A percentile compares a stretch with the other conserved stretches of the same genome.
Conservation (phyloP, 2,113 vertebrate species). For the Speoplatyrhinus poulsoni region DNA sequence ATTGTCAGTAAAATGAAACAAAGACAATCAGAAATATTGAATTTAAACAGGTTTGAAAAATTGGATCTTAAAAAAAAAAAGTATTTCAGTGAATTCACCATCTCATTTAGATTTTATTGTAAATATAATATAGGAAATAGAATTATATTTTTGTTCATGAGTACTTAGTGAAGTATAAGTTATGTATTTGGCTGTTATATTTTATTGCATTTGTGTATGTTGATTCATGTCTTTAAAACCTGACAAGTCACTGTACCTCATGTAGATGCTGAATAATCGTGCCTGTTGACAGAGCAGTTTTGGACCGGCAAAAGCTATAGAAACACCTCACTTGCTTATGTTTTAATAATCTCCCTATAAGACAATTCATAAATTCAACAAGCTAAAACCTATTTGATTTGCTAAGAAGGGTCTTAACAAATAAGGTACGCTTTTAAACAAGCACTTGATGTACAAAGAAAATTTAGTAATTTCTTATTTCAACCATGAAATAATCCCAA, state of each 20-base stretch:
- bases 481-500: conserved; percentile 49
- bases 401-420: conserved; percentile 19
- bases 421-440: conserved; percentile 53
- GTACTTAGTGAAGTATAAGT: conserved; percentile 93
- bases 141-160: conserved; percentile 96
- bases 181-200: conserved; percentile 88
- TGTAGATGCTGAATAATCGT: conserved; percentile 83
- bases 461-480: conserved; percentile 27
- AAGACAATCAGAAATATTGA: conserved; percentile 87
- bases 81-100: conserved; percentile 82
- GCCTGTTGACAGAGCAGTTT: conserved; percentile 71
- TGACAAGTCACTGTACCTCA: conserved; percentile 91
- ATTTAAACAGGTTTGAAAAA: conserved; percentile 66
- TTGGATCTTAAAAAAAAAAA: conserved; percentile 87
- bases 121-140: conserved; percentile 98
- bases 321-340: conserved; percentile 67
- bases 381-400: conserved; percentile 22
- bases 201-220: conserved; percentile 74
- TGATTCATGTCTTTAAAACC: conserved; percentile 82
- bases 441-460: conserved; percentile 61
- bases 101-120: conserved; percentile 94
- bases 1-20: conserved; percentile 81
- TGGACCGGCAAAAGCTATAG: conserved; percentile 69
- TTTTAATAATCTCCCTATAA: conserved; percentile 58
- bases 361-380: conserved; percentile 23